Evolutionary conservation across 1,140 invertebrate genomes (phyloP).

Genomic region (Lucilia sericata): DNA sequence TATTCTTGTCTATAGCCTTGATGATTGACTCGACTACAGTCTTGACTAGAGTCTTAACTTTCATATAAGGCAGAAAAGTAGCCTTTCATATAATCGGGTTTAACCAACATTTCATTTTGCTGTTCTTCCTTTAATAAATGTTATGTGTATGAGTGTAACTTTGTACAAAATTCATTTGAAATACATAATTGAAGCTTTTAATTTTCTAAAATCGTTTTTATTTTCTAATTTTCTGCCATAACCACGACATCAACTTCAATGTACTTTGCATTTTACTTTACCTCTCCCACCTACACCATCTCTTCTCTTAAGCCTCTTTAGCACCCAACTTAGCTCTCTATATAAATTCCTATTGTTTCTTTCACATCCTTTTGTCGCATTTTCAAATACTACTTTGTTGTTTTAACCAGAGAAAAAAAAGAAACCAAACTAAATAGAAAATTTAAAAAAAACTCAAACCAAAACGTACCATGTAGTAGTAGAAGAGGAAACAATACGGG

Average conservation of each 20-base stretch:
- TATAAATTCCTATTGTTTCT: background rate
- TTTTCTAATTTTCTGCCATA: slow-evolving; percentile 12
- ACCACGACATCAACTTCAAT: slow-evolving; percentile 4
- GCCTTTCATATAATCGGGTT: too few relatives aligned
- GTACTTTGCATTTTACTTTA: background rate
- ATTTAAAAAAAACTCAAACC: background rate
- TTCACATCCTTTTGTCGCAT: background rate
- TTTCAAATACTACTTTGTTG: background rate
- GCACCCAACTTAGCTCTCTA: background rate
- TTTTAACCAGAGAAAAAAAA: background rate
- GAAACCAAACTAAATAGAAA: background rate
- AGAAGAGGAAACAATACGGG: background rate
- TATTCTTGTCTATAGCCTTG: too few relatives aligned
- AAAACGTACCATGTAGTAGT: background rate
- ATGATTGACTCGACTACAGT: too few relatives aligned
- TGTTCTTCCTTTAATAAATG: too few relatives aligned
- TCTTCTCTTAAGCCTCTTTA: background rate
- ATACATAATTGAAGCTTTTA: background rate
- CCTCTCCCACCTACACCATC: background rate
- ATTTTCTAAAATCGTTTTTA: slow-evolving; percentile 1
- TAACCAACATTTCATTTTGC: too few relatives aligned
- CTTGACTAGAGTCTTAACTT: too few relatives aligned
- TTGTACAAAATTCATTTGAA: background rate
- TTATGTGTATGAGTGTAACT: too few relatives aligned
- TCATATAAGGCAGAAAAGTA: too few relatives aligned